phyloP scores from a whole-genome alignment of 2,888 invertebrate species.

The Apodemia mormo region DNA sequence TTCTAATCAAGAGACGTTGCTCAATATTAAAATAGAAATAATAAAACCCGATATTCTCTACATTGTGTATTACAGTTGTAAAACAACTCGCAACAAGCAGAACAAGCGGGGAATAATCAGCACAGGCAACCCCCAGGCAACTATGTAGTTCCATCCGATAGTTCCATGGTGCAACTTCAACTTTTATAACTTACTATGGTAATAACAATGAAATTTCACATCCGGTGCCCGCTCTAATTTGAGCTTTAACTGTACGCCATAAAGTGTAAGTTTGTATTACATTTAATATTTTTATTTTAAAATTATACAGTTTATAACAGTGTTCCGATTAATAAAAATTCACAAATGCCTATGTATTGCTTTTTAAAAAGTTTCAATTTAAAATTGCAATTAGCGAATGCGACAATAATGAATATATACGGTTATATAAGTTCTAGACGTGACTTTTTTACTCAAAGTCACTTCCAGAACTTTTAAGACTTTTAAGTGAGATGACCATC shows the following conservation, averaged over 20 bases:
- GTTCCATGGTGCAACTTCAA: neutral
- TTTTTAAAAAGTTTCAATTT: too few species aligned
- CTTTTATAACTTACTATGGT: constrained; percentile 2
- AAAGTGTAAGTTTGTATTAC: neutral
- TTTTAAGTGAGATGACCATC: too few species aligned
- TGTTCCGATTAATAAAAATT: neutral
- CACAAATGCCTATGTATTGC: too few species aligned
- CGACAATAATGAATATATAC: too few species aligned
- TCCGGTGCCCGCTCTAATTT: neutral
- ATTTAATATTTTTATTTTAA: neutral
- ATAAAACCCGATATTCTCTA: neutral
- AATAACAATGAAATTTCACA: constrained; percentile 1
- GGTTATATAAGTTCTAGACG: too few species aligned
- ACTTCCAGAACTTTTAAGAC: too few species aligned
- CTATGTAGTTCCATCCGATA: neutral
- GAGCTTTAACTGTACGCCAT: neutral
- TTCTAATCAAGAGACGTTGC: neutral
- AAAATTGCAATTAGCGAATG: too few species aligned
- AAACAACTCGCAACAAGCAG: constrained; percentile 1
- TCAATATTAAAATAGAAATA: neutral
- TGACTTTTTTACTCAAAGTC: too few species aligned
- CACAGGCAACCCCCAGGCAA: neutral
- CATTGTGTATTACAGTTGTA: constrained; percentile 1
- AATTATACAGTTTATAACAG: neutral
- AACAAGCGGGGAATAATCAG: constrained; percentile 10